Evolutionary conservation across 2,797 vertebrate species (phyloP).

Genomic region (Coracias cyanogaster): DNA sequence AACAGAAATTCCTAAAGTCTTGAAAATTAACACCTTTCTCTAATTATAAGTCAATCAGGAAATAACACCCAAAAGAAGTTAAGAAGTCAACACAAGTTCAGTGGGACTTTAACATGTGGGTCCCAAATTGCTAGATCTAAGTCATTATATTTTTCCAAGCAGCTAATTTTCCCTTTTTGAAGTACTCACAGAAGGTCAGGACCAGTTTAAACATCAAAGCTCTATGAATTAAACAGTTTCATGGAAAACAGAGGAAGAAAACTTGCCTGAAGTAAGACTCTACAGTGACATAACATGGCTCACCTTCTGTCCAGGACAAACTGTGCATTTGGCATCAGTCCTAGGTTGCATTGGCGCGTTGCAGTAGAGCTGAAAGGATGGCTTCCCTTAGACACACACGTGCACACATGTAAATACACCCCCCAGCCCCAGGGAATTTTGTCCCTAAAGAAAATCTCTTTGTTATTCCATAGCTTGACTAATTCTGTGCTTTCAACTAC

Average conservation of each 20-base stretch:
- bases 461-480: neutral
- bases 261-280: conserved; percentile 83
- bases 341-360: neutral
- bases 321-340: conserved; percentile 75
- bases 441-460: neutral
- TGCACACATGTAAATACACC: neutral
- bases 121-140: conserved; percentile 78
- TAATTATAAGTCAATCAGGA: conserved; percentile 38
- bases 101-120: conserved; percentile 63
- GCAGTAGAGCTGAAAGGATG: neutral
- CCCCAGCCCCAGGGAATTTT: neutral
- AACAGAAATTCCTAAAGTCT: conserved; percentile 52
- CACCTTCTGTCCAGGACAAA: conserved; percentile 79
- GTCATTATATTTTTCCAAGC: conserved; percentile 83
- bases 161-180: conserved; percentile 88
- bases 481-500: neutral
- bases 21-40: conserved; percentile 71
- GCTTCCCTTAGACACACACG: neutral
- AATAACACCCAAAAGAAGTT: conserved; percentile 41
- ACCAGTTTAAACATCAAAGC: conserved; percentile 91
- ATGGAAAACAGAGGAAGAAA: conserved; percentile 78
- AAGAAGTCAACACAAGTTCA: conserved; percentile 73
- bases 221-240: conserved; percentile 87
- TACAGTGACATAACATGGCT: conserved; percentile 68
- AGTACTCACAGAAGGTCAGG: conserved; percentile 86